Base-by-base conservation (phyloP, 2,113 vertebrate species). In the Porphyrio hochstetteri region DNA sequence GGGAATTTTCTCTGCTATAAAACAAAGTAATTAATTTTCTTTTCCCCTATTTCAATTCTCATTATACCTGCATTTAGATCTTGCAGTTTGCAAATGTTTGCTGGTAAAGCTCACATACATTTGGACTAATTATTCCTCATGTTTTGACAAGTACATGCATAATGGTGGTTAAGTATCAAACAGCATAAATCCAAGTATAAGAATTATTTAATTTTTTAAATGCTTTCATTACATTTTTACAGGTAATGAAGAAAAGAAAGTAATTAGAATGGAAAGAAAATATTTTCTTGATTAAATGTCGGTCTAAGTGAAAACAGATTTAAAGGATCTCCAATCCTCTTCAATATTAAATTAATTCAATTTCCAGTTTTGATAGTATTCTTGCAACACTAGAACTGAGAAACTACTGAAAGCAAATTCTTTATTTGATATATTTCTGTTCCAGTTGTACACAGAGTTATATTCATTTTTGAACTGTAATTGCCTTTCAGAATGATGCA, bases 101-200 rank as follows among this genome's bases (percentile, higher is more conserved):
- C 77, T 93, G 59, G 84, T 90, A 93, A 92, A 93, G 55, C 80
- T 96, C 91, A 86, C 68, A 96, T 79, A 92, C 46, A 91, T 93
- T 96, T 96, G 84, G 38, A 79, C 56, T 97, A 97, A 97, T 97
- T 97, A 96, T 93, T 91, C 88, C 48, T 89, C 87, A 75, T 92
- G 50, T 97, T 97, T 97, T 98, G 94, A 97, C 90, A 97, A 92
- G 38, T 60, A 78, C 55, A 81, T 72, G 76, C 48, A 68, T 75
- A 89, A 65, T 48, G 86, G 52, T 50, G 56, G n/a, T 83, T 94
- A 96, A 76, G 69, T 59, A 93, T 61, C 48, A 90, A 93, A 67
- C 8, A 92, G 17, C 28, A 89, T 94, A 96, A 96, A 95, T 92
- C 44, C 87, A 95, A 97, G 56, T 42, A 29, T 35, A 68, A 24